Conservation (phyloP, 2,113 vertebrate genomes). For the Strix aluco region DNA sequence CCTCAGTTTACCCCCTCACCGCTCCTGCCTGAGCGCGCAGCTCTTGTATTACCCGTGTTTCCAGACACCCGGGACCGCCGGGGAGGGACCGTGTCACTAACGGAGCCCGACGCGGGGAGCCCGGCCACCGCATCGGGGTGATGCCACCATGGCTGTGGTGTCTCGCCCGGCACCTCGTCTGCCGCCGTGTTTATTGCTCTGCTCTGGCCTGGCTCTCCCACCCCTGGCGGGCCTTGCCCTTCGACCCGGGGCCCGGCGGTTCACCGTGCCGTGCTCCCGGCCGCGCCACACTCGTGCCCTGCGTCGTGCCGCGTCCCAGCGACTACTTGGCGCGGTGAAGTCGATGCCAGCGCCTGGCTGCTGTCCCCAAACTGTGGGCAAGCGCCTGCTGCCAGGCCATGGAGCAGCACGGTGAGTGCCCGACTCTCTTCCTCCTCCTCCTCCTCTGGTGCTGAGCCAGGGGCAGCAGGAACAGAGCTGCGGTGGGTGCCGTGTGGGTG, state of each 20-base stretch:
- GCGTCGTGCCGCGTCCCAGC: accelerated
- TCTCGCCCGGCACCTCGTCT: not conserved
- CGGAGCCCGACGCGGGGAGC: accelerated
- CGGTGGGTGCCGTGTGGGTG: not conserved
- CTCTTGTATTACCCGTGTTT: accelerated
- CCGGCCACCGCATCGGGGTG: not conserved
- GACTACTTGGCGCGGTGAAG: not conserved
- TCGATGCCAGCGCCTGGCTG: not conserved
- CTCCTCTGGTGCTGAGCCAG: not conserved
- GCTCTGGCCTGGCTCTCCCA: constrained; percentile 7
- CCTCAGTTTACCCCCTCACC: not conserved
- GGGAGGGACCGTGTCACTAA: too few relatives aligned
- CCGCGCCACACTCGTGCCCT: accelerated
- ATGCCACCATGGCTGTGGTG: accelerated
- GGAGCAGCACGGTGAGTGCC: not conserved
- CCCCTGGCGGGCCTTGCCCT: constrained; percentile 10
- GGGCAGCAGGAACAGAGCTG: not conserved
- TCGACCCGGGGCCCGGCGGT: not conserved
- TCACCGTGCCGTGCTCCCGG: not conserved
- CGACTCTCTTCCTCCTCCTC: not conserved
- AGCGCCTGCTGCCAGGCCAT: not conserved
- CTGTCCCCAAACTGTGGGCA: not conserved
- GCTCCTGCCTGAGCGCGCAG: accelerated
- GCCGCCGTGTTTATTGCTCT: not conserved
- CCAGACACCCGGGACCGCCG: accelerated